These are phyloP conservation scores for Drosophila hamatofila DNA, from an alignment of 2,888 invertebrate species.

Conservation along the genomic window DNA sequence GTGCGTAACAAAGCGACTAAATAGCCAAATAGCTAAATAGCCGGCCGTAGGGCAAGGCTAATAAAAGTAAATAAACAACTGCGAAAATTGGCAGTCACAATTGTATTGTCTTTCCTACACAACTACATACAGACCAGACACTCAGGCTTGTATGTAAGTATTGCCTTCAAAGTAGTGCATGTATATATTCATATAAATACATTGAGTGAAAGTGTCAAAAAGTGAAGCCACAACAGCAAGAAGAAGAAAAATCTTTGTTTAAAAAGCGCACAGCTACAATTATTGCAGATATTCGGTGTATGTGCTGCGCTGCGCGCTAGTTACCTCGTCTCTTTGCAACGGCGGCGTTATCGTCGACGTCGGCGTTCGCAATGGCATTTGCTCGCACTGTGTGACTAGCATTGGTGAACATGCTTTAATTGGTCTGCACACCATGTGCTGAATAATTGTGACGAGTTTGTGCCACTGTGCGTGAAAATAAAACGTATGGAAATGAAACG, in stretches of 20 bases:
- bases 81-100: slow-evolving; percentile 26
- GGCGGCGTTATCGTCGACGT: slow-evolving; percentile 5
- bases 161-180: slow-evolving; percentile 4
- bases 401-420: slow-evolving; percentile 10
- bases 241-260: slow-evolving; percentile 8
- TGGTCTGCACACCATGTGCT: background rate
- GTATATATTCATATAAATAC: background rate
- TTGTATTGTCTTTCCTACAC: slow-evolving; percentile 24
- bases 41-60: slow-evolving; percentile 23
- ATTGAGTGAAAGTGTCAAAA: slow-evolving; percentile 52
- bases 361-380: slow-evolving; percentile 60
- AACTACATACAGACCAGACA: slow-evolving; percentile 19
- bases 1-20: slow-evolving; percentile 57
- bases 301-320: slow-evolving; percentile 30
- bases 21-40: slow-evolving; percentile 45
- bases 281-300: slow-evolving; percentile 67
- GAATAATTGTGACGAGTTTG: background rate
- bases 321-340: slow-evolving; percentile 41
- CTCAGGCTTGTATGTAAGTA: slow-evolving; percentile 50
- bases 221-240: slow-evolving; percentile 15
- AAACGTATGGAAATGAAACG: slow-evolving; percentile 66
- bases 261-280: slow-evolving; percentile 34
- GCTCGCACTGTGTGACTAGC: slow-evolving; percentile 59
- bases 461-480: slow-evolving; percentile 57
- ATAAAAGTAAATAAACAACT: slow-evolving; percentile 58